phyloP scores from a whole-genome alignment of 2,113 vertebrate species.

The Anarrhichthys ocellatus region DNA sequence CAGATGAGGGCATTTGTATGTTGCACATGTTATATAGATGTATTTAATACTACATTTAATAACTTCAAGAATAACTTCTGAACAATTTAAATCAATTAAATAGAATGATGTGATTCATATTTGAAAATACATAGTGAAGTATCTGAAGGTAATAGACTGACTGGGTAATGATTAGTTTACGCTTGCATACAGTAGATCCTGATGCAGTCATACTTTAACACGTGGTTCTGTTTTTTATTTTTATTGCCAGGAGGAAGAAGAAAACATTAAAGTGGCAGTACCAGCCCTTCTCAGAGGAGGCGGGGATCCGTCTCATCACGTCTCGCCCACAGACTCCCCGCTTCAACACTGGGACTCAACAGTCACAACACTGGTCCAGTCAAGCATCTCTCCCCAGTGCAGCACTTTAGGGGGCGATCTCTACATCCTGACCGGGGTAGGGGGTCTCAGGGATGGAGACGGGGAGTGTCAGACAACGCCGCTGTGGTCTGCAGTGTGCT shows the following conservation, averaged over 20 bases:
- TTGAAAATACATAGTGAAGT: not conserved
- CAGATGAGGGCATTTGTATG: not conserved
- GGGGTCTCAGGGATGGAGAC: conserved; percentile 51
- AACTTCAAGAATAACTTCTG: not conserved
- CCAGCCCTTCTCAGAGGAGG: conserved; percentile 72
- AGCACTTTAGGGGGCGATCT: conserved; percentile 66
- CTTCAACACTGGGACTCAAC: conserved; percentile 75
- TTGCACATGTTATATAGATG: not conserved
- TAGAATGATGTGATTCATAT: not conserved
- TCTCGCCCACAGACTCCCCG: conserved; percentile 43
- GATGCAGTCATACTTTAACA: conserved; percentile 17
- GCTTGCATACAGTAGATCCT: not conserved
- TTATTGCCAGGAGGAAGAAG: conserved; percentile 49
- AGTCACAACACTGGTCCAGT: conserved; percentile 69
- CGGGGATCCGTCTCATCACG: not conserved
- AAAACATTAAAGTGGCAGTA: conserved; percentile 40
- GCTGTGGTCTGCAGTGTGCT: conserved; percentile 82
- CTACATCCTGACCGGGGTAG: conserved; percentile 77
- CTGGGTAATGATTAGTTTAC: not conserved
- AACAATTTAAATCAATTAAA: not conserved
- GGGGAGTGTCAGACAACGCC: conserved; percentile 52
- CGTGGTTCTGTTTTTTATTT: conserved; percentile 18
- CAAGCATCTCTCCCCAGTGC: conserved; percentile 70
- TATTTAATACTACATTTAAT: not conserved
- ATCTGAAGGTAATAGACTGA: not conserved